phyloP scores from a whole-genome alignment of 2,888 invertebrate species.

The Diadegma fenestrale region DNA sequence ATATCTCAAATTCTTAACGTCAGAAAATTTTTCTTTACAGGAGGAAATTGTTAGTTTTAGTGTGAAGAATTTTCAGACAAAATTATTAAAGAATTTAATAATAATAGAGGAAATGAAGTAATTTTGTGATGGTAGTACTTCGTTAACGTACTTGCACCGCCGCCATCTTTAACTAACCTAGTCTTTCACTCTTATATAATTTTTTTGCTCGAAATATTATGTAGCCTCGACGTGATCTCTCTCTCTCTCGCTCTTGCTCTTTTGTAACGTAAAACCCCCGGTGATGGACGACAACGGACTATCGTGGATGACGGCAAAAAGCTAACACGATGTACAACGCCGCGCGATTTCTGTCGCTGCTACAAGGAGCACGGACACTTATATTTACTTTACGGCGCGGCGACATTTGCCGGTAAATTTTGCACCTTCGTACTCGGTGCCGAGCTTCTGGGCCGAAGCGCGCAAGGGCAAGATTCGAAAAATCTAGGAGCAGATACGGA shows the following conservation, averaged over 20 bases:
- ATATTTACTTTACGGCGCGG: neutral
- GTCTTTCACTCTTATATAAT: neutral
- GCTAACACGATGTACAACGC: slow-evolving; percentile 72
- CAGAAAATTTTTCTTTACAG: no score
- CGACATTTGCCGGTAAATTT: slow-evolving; percentile 17
- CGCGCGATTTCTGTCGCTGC: slow-evolving; percentile 60
- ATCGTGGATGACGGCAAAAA: slow-evolving; percentile 72
- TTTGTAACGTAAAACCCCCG: slow-evolving; percentile 36
- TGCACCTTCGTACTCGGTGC: neutral
- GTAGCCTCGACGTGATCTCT: slow-evolving; percentile 7
- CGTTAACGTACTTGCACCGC: slow-evolving; percentile 6
- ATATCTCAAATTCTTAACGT: no score
- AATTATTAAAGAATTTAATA: no score
- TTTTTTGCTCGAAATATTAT: slow-evolving; percentile 5
- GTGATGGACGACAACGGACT: slow-evolving; percentile 73
- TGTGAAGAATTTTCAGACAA: no score
- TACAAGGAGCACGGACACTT: slow-evolving; percentile 34
- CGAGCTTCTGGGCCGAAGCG: neutral
- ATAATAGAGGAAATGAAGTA: no score
- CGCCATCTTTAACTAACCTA: slow-evolving; percentile 26
- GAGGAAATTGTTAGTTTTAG: no score
- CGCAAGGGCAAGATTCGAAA: neutral
- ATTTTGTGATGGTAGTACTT: no score
- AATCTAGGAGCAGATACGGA: no score
- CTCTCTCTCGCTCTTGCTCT: neutral